Conservation (phyloP, 2,113 vertebrate species). For the Psittacus erithacus region DNA sequence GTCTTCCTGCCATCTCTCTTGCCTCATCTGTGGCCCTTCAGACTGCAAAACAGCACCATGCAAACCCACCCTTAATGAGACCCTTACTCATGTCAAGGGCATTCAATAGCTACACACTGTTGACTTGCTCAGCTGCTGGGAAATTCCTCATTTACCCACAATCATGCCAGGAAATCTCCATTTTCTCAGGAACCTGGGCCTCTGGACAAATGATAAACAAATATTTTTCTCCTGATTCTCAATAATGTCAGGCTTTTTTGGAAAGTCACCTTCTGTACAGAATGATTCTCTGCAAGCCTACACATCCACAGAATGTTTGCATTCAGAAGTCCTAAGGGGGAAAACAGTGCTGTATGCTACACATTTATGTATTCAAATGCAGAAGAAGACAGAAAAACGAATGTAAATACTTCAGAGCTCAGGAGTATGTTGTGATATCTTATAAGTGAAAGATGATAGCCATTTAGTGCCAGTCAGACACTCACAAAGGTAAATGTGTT, state of each 20-base stretch:
- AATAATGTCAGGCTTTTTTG: neutral
- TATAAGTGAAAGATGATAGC: neutral
- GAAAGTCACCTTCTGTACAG: neutral
- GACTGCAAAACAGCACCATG: neutral
- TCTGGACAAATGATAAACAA: neutral
- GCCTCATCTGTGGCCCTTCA: neutral
- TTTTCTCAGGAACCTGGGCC: neutral
- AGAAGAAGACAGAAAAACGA: neutral
- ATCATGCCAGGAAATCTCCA: neutral
- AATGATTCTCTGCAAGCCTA: neutral
- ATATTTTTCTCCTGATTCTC: neutral
- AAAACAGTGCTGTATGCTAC: neutral
- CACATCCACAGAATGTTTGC: neutral
- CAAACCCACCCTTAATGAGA: neutral
- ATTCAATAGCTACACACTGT: neutral
- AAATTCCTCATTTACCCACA: neutral
- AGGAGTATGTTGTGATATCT: neutral
- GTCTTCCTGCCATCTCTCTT: neutral
- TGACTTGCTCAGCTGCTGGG: neutral
- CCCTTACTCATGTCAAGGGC: too few species aligned
- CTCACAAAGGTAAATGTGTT: slow-evolving; percentile 15
- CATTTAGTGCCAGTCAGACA: neutral
- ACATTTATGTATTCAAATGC: neutral
- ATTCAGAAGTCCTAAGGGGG: neutral
- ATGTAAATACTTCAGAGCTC: neutral